phyloP scores from a whole-genome alignment of 2,113 vertebrate species.

The Seriola aureovittata region DNA sequence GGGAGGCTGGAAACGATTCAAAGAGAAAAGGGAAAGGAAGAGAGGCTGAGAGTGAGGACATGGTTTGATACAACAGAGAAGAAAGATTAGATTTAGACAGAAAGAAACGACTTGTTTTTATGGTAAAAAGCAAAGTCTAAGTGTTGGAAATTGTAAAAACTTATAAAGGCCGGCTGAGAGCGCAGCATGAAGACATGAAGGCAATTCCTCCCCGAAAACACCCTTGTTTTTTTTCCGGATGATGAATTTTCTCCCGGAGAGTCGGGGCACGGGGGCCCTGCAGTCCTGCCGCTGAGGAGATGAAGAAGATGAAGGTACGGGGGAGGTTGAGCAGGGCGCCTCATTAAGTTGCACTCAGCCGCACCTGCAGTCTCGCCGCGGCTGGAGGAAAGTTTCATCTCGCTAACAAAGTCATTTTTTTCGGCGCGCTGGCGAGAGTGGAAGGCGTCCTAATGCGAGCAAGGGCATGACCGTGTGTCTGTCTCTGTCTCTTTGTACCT shows the following conservation, averaged over 20 bases:
- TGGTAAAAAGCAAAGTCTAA: background rate
- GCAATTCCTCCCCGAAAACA: background rate
- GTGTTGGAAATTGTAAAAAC: background rate
- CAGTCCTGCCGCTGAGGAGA: conserved; percentile 1
- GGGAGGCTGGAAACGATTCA: conserved; percentile 87
- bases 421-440: background rate
- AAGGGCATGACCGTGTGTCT: background rate
- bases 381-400: conserved; percentile 1
- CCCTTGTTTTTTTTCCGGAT: conserved; percentile 12
- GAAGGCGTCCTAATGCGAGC: background rate
- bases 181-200: background rate
- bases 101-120: background rate
- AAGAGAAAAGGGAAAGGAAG: conserved; percentile 6
- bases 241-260: conserved; percentile 21
- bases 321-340: background rate
- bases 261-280: background rate
- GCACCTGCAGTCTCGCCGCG: conserved; percentile 2
- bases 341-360: conserved; percentile 49
- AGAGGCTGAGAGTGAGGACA: conserved; percentile 10
- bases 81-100: no score
- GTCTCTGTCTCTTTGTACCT: no score
- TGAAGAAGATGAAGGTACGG: conserved; percentile 6
- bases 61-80: background rate
- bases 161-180: background rate
- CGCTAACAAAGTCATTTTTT: conserved; percentile 16